These are phyloP conservation scores for Phallusia fumigata DNA, from an alignment of 23 tunicate species.

Conservation along the genomic window DNA sequence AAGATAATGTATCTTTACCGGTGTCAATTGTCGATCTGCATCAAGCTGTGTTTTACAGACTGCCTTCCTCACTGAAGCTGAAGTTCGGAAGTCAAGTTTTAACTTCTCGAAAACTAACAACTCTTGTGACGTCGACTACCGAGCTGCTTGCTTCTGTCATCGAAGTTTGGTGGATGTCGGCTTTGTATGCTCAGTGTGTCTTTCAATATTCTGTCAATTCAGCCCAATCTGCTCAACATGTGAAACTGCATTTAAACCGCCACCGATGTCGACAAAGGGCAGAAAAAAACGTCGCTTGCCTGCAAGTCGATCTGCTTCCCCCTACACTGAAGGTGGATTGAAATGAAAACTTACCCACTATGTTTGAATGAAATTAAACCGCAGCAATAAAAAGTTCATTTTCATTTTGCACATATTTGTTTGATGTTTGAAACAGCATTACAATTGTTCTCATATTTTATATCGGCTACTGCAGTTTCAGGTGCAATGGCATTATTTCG, in stretches of 20 bases:
- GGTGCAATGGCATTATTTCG: too few species aligned
- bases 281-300: constrained; percentile 49
- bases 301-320: constrained; percentile 34
- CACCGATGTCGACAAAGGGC: constrained; percentile 38
- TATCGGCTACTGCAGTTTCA: too few species aligned
- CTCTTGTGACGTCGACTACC: constrained; percentile 51
- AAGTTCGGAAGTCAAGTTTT: constrained; percentile 64
- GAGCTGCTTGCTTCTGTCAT: constrained; percentile 93
- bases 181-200: constrained; percentile 92
- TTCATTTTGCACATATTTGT: too few species aligned
- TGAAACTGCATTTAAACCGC: constrained; percentile 83
- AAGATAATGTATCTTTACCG: too few species aligned
- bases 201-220: constrained; percentile 90
- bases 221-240: constrained; percentile 95
- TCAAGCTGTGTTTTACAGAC: constrained; percentile 47
- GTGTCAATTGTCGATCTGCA: too few species aligned
- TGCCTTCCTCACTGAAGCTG: constrained; percentile 77
- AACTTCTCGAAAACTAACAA: constrained; percentile 30
- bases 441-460: too few species aligned
- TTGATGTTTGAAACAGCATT: too few species aligned
- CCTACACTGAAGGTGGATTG: constrained; percentile 20
- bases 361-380: too few species aligned
- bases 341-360: neutral
- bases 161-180: constrained; percentile 82
- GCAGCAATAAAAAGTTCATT: too few species aligned